These are phyloP conservation scores for Parambassis ranga DNA, from an alignment of 2,797 vertebrate genomes.

Conservation along the genomic window DNA sequence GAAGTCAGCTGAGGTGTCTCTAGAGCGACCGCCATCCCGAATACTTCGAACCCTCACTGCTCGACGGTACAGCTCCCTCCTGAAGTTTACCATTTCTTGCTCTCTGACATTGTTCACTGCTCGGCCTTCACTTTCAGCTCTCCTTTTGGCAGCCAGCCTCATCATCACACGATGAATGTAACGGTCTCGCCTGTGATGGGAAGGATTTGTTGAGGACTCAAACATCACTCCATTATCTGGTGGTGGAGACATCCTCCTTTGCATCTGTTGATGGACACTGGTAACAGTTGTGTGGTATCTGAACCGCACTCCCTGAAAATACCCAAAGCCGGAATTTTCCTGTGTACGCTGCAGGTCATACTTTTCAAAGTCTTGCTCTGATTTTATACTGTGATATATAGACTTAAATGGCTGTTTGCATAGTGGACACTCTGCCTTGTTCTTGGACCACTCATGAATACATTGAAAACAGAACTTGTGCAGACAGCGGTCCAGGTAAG, in stretches of 20 bases:
- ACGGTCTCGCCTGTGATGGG: constrained; percentile 63
- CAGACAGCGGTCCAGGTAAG: constrained; percentile 88
- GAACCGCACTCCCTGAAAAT: constrained; percentile 84
- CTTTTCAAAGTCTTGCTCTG: constrained; percentile 91
- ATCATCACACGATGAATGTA: constrained; percentile 84
- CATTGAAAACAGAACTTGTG: constrained; percentile 96
- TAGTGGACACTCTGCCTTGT: constrained; percentile 95
- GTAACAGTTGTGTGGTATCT: constrained; percentile 91
- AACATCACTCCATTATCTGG: constrained; percentile 88
- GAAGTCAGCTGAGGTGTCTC: constrained; percentile 91
- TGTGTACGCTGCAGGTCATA: constrained; percentile 81
- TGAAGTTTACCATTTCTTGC: constrained; percentile 90
- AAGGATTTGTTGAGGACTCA: constrained; percentile 74
- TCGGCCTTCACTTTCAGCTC: constrained; percentile 82
- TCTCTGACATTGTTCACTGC: constrained; percentile 80
- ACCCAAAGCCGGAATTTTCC: constrained; percentile 84
- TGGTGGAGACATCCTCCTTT: constrained; percentile 75
- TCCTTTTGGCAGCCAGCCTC: constrained; percentile 81
- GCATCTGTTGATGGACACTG: constrained; percentile 74
- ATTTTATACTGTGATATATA: constrained; percentile 92
- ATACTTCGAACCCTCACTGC: constrained; percentile 86
- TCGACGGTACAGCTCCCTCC: constrained; percentile 88
- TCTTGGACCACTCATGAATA: constrained; percentile 96
- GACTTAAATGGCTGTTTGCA: constrained; percentile 94
- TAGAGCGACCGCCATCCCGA: constrained; percentile 87